Conservation (phyloP, 2,888 invertebrate species). For the Deladenus siricidicola region DNA sequence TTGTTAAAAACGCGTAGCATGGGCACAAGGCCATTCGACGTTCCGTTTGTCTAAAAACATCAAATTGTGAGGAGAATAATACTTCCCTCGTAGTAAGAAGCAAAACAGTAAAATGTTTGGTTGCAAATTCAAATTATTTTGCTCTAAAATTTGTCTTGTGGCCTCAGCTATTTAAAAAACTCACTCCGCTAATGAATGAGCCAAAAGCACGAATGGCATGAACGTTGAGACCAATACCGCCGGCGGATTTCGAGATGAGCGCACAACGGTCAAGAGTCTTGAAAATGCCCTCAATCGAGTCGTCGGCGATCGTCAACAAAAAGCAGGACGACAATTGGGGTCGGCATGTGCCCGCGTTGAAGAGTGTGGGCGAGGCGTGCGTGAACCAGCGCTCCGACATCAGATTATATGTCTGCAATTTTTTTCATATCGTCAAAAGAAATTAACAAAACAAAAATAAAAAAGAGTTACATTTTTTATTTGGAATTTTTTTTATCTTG, state of each 20-base stretch:
- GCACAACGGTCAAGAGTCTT: slow-evolving; percentile 64
- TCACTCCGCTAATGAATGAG: slow-evolving; percentile 72
- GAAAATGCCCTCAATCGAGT: slow-evolving; percentile 60
- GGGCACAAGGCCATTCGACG: slow-evolving; percentile 88
- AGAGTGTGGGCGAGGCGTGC: slow-evolving; percentile 88
- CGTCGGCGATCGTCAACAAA: slow-evolving; percentile 81
- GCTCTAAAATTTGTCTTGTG: not conserved
- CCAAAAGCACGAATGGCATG: slow-evolving; percentile 89
- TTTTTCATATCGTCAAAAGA: not conserved
- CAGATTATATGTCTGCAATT: slow-evolving; percentile 72
- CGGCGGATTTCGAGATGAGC: slow-evolving; percentile 88
- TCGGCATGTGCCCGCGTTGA: slow-evolving; percentile 80
- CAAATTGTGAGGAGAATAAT: too few relatives aligned
- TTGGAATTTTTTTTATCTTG: not conserved
- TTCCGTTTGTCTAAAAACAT: slow-evolving; percentile 70
- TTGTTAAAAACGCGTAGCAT: slow-evolving; percentile 91
- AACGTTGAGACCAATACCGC: slow-evolving; percentile 90
- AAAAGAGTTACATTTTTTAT: not conserved
- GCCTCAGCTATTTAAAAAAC: slow-evolving; percentile 32
- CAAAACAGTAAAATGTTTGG: slow-evolving; percentile 16
- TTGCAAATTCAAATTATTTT: too few relatives aligned
- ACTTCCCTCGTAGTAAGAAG: too few relatives aligned
- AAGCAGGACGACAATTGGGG: slow-evolving; percentile 93
- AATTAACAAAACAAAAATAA: not conserved
- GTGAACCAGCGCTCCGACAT: slow-evolving; percentile 91